Evolutionary conservation across 2,797 vertebrate species (phyloP).

Genomic region (Nothura maculosa): DNA sequence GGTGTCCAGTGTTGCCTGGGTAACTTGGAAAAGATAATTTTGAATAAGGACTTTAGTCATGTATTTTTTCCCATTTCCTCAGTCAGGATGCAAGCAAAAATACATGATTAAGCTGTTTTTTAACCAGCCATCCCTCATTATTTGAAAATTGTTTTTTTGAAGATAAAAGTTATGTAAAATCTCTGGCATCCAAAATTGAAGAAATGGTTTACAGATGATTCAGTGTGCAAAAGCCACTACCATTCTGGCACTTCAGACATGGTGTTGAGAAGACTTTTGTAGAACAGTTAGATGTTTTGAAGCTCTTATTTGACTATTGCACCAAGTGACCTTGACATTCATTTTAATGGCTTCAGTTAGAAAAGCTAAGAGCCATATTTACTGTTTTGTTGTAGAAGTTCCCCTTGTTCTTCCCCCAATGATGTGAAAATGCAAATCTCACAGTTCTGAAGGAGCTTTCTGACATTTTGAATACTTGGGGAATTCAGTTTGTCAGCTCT

Average conservation of each 20-base stretch:
- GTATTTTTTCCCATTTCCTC: not conserved
- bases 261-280: not conserved
- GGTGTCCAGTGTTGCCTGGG: not conserved
- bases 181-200: not conserved
- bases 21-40: not conserved
- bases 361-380: not conserved
- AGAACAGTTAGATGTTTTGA: not conserved
- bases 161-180: not conserved
- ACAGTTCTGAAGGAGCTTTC: not conserved
- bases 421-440: not conserved
- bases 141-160: not conserved
- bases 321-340: not conserved
- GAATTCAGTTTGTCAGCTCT: not conserved
- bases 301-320: not conserved
- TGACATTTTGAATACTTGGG: not conserved
- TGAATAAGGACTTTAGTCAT: not conserved
- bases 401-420: not conserved
- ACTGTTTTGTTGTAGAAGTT: not conserved
- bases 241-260: not conserved
- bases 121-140: not conserved
- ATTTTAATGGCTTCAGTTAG: not conserved
- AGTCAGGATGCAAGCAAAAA: not conserved
- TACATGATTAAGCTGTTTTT: accelerated
- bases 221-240: not conserved
- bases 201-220: not conserved